phyloP scores from a whole-genome alignment of 2,888 invertebrate species.

The Torymus aiolomorphi region DNA sequence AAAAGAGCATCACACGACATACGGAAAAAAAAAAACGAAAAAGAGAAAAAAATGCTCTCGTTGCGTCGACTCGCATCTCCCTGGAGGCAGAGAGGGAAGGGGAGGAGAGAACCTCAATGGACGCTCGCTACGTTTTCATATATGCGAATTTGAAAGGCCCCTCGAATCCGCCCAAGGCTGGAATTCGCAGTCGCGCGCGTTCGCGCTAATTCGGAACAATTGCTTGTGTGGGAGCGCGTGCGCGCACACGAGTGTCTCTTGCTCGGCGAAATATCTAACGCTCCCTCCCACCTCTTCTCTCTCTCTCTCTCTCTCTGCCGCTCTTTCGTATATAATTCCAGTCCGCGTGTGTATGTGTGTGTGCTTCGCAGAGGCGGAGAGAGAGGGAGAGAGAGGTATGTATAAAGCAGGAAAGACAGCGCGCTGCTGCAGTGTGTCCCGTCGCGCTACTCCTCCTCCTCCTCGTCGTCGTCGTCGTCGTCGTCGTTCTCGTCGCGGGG shows the following conservation, averaged over 20 bases:
- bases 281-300: no score
- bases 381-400: no score
- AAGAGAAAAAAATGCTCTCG: no score
- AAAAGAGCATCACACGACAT: no score
- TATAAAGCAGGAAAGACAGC: slow-evolving; percentile 21
- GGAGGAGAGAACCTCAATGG: background rate
- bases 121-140: slow-evolving; percentile 23
- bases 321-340: no score
- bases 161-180: background rate
- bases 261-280: background rate
- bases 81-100: background rate
- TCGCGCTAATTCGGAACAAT: slow-evolving; percentile 28
- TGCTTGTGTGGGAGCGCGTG: background rate
- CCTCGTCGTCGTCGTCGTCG: background rate
- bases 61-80: no score
- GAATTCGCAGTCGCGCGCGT: background rate
- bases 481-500: slow-evolving; percentile 54
- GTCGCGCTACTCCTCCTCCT: no score
- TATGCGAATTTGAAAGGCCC: slow-evolving; percentile 5
- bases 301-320: no score
- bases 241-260: background rate
- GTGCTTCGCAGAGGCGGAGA: no score
- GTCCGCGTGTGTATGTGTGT: no score
- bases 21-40: no score
- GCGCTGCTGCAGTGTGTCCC: slow-evolving; percentile 2